These are phyloP conservation scores for Camelus dromedarius DNA, from an alignment of 2,113 vertebrate species.

Conservation along the genomic window DNA sequence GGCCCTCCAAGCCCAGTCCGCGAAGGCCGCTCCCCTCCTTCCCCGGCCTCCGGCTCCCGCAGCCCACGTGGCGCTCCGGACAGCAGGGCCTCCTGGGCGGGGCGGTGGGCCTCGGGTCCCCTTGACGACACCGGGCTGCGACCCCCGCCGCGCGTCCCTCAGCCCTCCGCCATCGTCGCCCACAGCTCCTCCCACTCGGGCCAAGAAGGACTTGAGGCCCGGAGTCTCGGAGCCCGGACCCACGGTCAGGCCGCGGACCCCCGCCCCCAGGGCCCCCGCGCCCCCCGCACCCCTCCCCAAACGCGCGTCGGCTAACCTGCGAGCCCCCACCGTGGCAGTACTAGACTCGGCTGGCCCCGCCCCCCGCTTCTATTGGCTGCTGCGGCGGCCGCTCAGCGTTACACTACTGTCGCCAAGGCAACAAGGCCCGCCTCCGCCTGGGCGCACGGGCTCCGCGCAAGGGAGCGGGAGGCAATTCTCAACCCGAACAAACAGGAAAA, in stretches of 20 bases:
- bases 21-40: constrained; percentile 84
- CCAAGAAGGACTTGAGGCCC: background rate
- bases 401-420: constrained; percentile 38
- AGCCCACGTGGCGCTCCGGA: background rate
- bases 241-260: background rate
- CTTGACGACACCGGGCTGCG: background rate
- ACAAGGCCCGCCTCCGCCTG: constrained; percentile 67
- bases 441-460: background rate
- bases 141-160: background rate
- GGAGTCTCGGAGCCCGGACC: background rate
- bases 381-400: background rate
- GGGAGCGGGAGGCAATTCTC: constrained; percentile 69
- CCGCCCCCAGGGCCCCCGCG: background rate
- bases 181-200: constrained; percentile 7
- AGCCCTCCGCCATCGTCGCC: constrained; percentile 40
- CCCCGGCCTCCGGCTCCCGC: background rate
- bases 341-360: background rate
- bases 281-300: constrained; percentile 15
- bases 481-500: constrained; percentile 40
- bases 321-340: background rate
- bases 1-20: constrained; percentile 80
- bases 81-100: background rate
- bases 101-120: background rate
- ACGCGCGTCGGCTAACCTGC: constrained; percentile 50
- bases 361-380: constrained; percentile 55